Conservation (phyloP, 2,888 invertebrate species). For the Sinopyrophorus schimmeli region DNA sequence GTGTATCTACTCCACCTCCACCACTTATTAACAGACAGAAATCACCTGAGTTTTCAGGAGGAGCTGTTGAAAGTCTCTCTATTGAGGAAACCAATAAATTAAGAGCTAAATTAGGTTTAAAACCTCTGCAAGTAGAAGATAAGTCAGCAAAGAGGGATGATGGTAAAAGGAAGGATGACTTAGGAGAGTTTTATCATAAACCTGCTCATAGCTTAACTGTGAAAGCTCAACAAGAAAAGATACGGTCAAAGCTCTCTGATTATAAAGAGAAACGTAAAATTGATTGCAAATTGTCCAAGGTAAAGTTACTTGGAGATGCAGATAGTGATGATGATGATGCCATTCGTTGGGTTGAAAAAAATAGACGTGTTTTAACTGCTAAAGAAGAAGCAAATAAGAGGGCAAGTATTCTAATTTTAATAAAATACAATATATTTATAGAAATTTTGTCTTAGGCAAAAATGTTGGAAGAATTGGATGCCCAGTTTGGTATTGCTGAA, state of each 20-base stretch:
- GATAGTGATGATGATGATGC: slow-evolving; percentile 78
- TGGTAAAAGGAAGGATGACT: slow-evolving; percentile 58
- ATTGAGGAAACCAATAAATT: slow-evolving; percentile 86
- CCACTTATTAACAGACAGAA: slow-evolving; percentile 42
- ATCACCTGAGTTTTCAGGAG: slow-evolving; percentile 46
- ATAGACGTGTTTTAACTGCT: slow-evolving; percentile 73
- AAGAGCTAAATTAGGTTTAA: slow-evolving; percentile 89
- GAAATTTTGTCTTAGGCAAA: slow-evolving; percentile 68
- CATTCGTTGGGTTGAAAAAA: slow-evolving; percentile 81
- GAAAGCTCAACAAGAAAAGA: slow-evolving; percentile 76
- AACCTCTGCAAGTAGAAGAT: slow-evolving; percentile 77
- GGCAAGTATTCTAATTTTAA: slow-evolving; percentile 58
- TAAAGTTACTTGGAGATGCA: slow-evolving; percentile 69
- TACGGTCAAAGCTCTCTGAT: slow-evolving; percentile 77
- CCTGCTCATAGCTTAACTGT: slow-evolving; percentile 77
- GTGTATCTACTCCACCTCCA: slow-evolving; percentile 46
- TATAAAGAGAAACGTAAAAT: slow-evolving; percentile 79
- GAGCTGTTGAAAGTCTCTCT: slow-evolving; percentile 65
- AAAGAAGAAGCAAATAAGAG: slow-evolving; percentile 83
- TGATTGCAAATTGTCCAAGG: slow-evolving; percentile 66
- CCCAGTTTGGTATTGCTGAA: slow-evolving; percentile 87
- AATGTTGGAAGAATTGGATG: slow-evolving; percentile 92
- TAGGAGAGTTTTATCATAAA: slow-evolving; percentile 85
- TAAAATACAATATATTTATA: not conserved
- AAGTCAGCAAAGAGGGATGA: slow-evolving; percentile 57